These are phyloP conservation scores for Hycleus cichorii DNA, from an alignment of 1,140 invertebrate genomes.

Conservation along the genomic window DNA sequence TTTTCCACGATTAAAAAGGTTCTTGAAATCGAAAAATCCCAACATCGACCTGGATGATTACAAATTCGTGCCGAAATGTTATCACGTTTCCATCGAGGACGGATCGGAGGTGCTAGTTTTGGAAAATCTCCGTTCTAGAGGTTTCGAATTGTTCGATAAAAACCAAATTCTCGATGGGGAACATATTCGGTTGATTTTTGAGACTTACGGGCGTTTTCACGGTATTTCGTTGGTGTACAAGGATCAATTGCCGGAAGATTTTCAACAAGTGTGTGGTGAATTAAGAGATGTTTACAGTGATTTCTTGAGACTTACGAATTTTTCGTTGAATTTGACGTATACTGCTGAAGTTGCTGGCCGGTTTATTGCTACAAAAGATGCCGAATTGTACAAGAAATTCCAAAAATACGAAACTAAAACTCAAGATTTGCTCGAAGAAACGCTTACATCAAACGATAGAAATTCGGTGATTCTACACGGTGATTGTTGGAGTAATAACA, in stretches of 20 bases:
- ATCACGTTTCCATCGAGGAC: constrained; percentile 31
- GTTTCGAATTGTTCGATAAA: constrained; percentile 43
- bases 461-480: constrained; percentile 35
- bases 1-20: neutral
- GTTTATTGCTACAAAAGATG: neutral
- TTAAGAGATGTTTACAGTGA: neutral
- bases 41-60: constrained; percentile 3
- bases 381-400: neutral
- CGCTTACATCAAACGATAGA: too few species aligned
- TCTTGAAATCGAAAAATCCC: neutral
- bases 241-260: constrained; percentile 3
- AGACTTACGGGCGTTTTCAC: constrained; percentile 46
- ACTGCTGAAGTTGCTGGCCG: constrained; percentile 29
- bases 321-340: constrained; percentile 30
- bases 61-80: constrained; percentile 31
- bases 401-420: too few species aligned
- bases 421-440: too few species aligned
- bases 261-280: constrained; percentile 25
- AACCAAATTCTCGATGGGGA: constrained; percentile 39
- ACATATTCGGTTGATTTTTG: constrained; percentile 41
- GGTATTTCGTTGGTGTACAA: constrained; percentile 45
- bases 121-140: constrained; percentile 43
- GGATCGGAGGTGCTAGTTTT: constrained; percentile 45
- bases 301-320: neutral
- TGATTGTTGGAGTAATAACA: constrained; percentile 47